These are phyloP conservation scores for Bombus superbus DNA, from an alignment of 1,140 invertebrate species.

Conservation along the genomic window DNA sequence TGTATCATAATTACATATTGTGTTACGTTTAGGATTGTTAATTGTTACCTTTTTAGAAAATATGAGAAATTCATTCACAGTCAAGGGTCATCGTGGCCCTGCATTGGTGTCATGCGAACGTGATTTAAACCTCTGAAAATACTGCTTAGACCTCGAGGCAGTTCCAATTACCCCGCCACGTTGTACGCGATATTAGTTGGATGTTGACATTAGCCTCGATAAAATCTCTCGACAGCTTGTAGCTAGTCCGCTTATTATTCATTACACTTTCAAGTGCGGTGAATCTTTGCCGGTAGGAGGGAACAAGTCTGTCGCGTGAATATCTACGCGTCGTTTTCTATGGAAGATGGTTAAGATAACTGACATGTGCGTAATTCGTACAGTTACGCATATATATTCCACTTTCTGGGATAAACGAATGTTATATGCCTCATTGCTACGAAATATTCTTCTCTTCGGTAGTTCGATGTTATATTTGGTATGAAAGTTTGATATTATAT, in stretches of 20 bases:
- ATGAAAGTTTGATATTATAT: too few species aligned
- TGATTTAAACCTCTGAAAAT: constrained; percentile 75
- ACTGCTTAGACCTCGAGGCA: constrained; percentile 67
- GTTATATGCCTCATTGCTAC: background rate
- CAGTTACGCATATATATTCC: background rate
- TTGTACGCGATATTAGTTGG: constrained; percentile 81
- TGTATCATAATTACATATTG: too few species aligned
- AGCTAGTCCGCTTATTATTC: constrained; percentile 75
- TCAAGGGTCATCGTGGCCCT: constrained; percentile 10
- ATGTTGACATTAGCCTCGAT: constrained; percentile 80
- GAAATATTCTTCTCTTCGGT: background rate
- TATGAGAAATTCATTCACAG: background rate
- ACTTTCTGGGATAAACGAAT: background rate
- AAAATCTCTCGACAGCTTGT: constrained; percentile 75
- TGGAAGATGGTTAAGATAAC: constrained; percentile 5
- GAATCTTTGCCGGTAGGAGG: constrained; percentile 44
- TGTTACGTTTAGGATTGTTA: constrained; percentile 14
- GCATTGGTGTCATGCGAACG: constrained; percentile 64
- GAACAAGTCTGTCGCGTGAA: constrained; percentile 61
- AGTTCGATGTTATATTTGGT: too few species aligned
- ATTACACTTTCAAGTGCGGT: constrained; percentile 75
- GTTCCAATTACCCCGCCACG: constrained; percentile 79
- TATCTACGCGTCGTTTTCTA: constrained; percentile 51
- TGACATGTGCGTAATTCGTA: constrained; percentile 18
- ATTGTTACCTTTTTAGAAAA: constrained; percentile 20